Evolutionary conservation across 2,113 vertebrate genomes (phyloP).

Genomic region (Crotalus viridis): DNA sequence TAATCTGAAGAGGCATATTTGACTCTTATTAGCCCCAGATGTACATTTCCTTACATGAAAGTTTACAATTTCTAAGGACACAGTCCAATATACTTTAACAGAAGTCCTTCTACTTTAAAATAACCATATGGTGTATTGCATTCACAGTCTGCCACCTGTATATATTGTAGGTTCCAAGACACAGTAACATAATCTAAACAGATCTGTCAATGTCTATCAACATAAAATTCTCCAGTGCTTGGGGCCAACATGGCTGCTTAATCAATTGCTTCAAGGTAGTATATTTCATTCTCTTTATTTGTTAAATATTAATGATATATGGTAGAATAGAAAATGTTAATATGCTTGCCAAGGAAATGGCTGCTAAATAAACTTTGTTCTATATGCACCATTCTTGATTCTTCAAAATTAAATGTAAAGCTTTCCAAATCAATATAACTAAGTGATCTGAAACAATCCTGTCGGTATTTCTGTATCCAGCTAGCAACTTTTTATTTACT

Average conservation of each 20-base stretch:
- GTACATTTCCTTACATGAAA: neutral
- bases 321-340: neutral
- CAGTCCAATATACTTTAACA: neutral
- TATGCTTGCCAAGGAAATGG: neutral
- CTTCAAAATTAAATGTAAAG: neutral
- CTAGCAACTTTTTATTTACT: constrained; percentile 1
- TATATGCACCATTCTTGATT: neutral
- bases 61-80: neutral
- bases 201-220: neutral
- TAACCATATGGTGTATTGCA: neutral
- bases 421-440: neutral
- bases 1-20: neutral
- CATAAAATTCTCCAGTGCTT: neutral
- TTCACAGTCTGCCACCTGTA: neutral
- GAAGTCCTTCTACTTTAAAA: neutral
- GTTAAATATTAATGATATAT: neutral
- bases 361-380: neutral
- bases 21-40: neutral
- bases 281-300: neutral
- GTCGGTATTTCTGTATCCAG: neutral
- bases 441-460: neutral
- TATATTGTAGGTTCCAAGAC: neutral
- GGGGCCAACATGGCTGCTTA: neutral
- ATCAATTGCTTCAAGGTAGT: neutral
- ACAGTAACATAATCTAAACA: neutral